Evolutionary conservation across 2,113 vertebrate genomes (phyloP).

Genomic region (Saccopteryx leptura): DNA sequence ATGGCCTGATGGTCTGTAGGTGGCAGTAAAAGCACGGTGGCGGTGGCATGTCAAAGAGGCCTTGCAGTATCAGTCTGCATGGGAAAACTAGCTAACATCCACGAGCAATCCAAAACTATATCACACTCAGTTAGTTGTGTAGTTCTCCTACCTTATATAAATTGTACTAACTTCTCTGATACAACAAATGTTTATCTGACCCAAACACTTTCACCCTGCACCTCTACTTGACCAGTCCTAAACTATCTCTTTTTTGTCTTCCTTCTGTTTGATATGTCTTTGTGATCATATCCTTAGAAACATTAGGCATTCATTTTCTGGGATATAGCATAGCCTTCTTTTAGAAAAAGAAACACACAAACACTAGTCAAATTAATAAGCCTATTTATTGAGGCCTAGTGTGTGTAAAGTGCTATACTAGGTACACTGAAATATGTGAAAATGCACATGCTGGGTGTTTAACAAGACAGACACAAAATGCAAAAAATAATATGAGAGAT

Average conservation of each 20-base stretch:
- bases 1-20: not conserved
- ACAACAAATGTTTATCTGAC: not conserved
- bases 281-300: not conserved
- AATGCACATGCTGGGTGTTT: not conserved
- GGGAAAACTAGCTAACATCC: not conserved
- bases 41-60: not conserved
- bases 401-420: not conserved
- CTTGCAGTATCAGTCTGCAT: no score
- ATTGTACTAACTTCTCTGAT: not conserved
- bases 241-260: not conserved
- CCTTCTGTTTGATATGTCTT: not conserved
- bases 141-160: not conserved
- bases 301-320: not conserved
- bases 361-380: not conserved
- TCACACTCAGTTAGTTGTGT: not conserved
- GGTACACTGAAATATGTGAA: not conserved
- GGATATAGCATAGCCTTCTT: not conserved
- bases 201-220: not conserved
- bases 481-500: not conserved
- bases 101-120: not conserved
- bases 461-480: not conserved
- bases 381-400: not conserved
- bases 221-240: not conserved
- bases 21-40: conserved; percentile 35
- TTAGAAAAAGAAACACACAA: not conserved